These are phyloP conservation scores for Drosophila nigrodunni DNA, from an alignment of 1,140 invertebrate species.

Conservation along the genomic window DNA sequence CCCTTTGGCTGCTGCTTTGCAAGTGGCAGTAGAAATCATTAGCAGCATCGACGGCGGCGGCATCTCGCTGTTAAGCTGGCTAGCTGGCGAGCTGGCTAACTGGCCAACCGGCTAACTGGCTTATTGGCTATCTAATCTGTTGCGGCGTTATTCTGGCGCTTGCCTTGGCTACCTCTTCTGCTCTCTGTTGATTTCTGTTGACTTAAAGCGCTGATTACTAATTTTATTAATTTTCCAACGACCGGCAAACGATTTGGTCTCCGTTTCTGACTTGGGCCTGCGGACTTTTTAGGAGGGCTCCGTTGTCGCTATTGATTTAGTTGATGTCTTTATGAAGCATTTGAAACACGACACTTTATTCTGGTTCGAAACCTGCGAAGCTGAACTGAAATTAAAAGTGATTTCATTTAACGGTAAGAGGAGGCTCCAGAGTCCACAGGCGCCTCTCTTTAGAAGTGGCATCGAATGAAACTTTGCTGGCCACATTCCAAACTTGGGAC, in stretches of 20 bases:
- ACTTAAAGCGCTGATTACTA: conserved; percentile 82
- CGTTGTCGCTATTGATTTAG: conserved; percentile 81
- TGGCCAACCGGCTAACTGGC: not conserved
- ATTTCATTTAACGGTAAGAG: conserved; percentile 80
- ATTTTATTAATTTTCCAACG: conserved; percentile 82
- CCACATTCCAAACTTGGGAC: conserved; percentile 39
- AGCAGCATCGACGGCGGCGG: conserved; percentile 62
- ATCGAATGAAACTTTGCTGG: conserved; percentile 21
- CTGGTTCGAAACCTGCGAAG: conserved; percentile 24
- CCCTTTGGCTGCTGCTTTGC: not conserved
- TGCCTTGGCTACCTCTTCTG: conserved; percentile 56
- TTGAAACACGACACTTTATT: conserved; percentile 82
- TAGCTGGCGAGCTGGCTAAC: not conserved
- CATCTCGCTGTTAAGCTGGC: conserved; percentile 6
- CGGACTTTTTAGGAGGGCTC: conserved; percentile 22
- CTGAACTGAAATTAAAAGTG: conserved; percentile 75
- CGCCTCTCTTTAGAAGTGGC: conserved; percentile 37
- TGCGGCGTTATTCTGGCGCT: conserved; percentile 38
- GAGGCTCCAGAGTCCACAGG: conserved; percentile 1
- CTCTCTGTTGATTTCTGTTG: conserved; percentile 64
- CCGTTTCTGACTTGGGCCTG: conserved; percentile 31
- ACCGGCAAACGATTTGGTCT: conserved; percentile 33
- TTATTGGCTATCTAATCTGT: conserved; percentile 72
- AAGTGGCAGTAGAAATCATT: conserved; percentile 78
- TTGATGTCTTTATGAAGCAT: conserved; percentile 83